Percentiles rank a stretch among this genome's conserved stretches.
Evolutionary conservation across 2,888 invertebrate species (phyloP).

Genomic region (Drymonia ruficornis): DNA sequence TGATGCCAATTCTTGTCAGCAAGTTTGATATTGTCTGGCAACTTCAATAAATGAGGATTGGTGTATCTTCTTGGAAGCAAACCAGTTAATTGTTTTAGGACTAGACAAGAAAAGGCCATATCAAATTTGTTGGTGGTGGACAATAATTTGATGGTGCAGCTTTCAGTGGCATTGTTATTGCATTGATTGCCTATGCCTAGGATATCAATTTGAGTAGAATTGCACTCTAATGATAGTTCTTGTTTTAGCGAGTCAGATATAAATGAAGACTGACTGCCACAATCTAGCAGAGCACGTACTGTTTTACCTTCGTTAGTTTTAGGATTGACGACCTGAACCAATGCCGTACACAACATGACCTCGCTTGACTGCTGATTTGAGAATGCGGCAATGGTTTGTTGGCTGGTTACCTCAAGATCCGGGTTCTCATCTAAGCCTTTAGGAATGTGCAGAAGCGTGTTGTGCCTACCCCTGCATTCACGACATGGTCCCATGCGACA

Average conservation of each 20-base stretch:
- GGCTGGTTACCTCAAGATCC: no score
- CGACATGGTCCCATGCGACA: constrained; percentile 2
- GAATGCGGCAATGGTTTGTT: no score
- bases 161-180: background rate
- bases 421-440: background rate
- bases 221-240: background rate
- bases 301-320: background rate
- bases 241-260: constrained; percentile 3
- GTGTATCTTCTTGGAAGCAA: background rate
- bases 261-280: constrained; percentile 10
- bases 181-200: constrained; percentile 4
- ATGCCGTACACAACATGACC: constrained; percentile 7
- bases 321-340: constrained; percentile 7
- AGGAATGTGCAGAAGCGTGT: background rate
- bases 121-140: background rate
- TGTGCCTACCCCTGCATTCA: background rate
- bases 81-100: constrained; percentile 5
- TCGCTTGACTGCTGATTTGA: no score
- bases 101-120: constrained; percentile 5
- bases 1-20: constrained; percentile 19
- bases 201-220: constrained; percentile 6
- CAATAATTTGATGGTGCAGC: background rate
- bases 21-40: constrained; percentile 15
- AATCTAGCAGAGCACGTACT: constrained; percentile 7
- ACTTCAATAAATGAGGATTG: constrained; percentile 5